Percentiles rank a stretch among this genome's conserved stretches.
Conservation (phyloP, 2,888 invertebrate species). For the Pammene aurita region DNA sequence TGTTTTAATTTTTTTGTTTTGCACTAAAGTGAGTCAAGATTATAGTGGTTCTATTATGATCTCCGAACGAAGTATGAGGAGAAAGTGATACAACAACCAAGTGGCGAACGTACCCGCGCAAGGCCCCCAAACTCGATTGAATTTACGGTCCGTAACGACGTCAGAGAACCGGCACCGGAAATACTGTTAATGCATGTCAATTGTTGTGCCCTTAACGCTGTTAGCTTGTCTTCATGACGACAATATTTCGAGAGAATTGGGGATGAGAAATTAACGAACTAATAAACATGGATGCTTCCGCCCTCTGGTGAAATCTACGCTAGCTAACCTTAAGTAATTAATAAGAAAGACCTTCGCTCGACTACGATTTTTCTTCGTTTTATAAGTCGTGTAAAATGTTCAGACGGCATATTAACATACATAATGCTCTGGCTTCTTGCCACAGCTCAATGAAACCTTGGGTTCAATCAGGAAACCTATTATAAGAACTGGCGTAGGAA, state of each 20-base stretch:
- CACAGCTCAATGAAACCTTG: no score
- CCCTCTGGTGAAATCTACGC: neutral
- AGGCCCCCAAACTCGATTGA: conserved; percentile 71
- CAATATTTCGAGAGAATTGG: conserved; percentile 16
- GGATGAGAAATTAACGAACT: conserved; percentile 18
- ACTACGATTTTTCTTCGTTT: no score
- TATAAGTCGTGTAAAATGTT: no score
- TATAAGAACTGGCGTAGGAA: no score
- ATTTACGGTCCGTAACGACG: conserved; percentile 78
- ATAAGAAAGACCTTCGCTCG: no score
- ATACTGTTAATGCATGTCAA: conserved; percentile 81
- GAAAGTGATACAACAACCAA: conserved; percentile 21
- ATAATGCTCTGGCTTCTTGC: no score
- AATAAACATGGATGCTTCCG: neutral
- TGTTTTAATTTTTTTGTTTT: no score
- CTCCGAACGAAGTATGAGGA: no score
- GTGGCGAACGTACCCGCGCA: conserved; percentile 36
- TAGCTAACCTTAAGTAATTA: neutral
- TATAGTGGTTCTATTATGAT: neutral
- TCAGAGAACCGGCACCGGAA: conserved; percentile 69
- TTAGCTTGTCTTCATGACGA: conserved; percentile 47
- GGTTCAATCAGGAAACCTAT: no score
- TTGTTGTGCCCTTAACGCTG: conserved; percentile 74
- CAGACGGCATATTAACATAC: no score
- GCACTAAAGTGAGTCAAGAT: no score